These are phyloP conservation scores for Gymnosoma rotundatum DNA, from an alignment of 2,888 invertebrate species.

Conservation along the genomic window DNA sequence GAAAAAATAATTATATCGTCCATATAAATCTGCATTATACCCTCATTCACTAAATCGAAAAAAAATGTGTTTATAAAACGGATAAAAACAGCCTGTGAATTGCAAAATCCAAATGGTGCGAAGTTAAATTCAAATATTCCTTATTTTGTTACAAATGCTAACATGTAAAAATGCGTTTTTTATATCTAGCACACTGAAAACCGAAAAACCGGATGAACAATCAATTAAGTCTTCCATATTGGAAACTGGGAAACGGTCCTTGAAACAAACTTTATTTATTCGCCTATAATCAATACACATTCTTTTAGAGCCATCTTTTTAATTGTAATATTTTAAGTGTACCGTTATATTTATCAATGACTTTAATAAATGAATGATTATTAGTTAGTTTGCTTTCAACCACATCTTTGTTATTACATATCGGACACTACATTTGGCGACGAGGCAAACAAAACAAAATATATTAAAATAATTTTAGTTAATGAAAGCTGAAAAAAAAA, in stretches of 20 bases:
- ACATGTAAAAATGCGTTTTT: conserved; percentile 66
- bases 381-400: too few species aligned
- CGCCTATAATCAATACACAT: too few species aligned
- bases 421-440: too few species aligned
- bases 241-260: conserved; percentile 48
- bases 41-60: conserved; percentile 36
- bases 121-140: conserved; percentile 55
- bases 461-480: too few species aligned
- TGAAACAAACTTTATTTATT: conserved; percentile 43
- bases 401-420: too few species aligned
- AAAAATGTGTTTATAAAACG: conserved; percentile 62
- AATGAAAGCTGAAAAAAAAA: too few species aligned
- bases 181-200: conserved; percentile 55
- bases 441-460: too few species aligned
- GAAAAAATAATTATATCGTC: conserved; percentile 65
- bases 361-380: too few species aligned
- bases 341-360: too few species aligned
- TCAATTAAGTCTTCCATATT: conserved; percentile 57
- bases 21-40: conserved; percentile 56
- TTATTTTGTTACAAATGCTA: conserved; percentile 43
- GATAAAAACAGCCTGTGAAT: conserved; percentile 60
- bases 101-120: conserved; percentile 54
- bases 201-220: conserved; percentile 18
- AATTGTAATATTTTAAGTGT: too few species aligned
- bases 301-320: conserved; percentile 50